Conservation (phyloP, 2,113 vertebrate species). For the Noturus placidus region DNA sequence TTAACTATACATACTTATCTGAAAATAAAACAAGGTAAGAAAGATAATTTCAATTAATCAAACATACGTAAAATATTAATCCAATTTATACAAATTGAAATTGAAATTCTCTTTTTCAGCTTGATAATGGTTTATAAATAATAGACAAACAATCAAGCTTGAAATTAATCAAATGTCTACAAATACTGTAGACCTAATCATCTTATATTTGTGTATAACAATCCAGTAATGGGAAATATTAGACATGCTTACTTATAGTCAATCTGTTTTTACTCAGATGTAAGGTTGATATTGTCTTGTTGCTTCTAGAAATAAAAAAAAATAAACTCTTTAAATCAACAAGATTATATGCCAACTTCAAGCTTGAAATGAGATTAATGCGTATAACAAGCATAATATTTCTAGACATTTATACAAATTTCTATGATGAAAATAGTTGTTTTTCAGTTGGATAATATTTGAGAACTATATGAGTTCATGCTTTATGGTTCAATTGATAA, state of each 20-base stretch:
- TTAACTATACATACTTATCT: no score
- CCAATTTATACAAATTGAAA: no score
- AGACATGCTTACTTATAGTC: no score
- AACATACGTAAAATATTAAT: no score
- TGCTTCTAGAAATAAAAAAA: background rate
- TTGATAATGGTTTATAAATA: no score
- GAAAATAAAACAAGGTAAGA: no score
- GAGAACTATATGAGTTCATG: background rate
- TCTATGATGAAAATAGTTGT: no score
- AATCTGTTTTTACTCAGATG: background rate
- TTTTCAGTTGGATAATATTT: background rate
- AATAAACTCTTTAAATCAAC: background rate
- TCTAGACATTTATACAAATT: background rate
- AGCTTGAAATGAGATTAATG: background rate
- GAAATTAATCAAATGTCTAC: background rate
- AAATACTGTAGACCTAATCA: background rate
- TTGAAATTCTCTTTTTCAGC: no score
- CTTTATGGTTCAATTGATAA: no score
- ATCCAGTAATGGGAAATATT: no score
- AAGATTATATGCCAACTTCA: background rate
- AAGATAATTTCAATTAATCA: no score
- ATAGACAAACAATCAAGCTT: background rate
- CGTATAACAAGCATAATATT: background rate
- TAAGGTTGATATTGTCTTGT: background rate
- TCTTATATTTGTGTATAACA: background rate